Evolutionary conservation across 2,797 vertebrate genomes (phyloP).

Genomic region (Remorina albescens): DNA sequence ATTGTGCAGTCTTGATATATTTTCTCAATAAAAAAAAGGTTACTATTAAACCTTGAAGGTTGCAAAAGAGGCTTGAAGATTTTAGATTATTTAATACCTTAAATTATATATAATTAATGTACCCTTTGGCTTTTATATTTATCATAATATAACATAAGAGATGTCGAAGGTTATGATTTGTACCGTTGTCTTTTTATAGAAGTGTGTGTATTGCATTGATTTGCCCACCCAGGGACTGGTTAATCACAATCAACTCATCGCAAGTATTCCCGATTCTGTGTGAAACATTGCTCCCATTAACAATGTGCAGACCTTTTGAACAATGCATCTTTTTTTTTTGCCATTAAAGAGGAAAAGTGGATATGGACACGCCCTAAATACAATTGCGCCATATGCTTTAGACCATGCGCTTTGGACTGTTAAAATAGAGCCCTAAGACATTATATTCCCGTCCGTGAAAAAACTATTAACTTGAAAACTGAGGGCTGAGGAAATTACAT

Average conservation of each 20-base stretch:
- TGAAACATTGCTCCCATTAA: not conserved
- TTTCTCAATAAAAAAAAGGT: not conserved
- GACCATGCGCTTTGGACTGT: not conserved
- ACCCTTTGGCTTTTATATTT: not conserved
- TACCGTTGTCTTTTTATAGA: too few relatives aligned
- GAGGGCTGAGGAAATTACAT: slow-evolving; percentile 18
- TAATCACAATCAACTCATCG: too few relatives aligned
- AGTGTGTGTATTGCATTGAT: too few relatives aligned
- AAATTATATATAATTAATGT: not conserved
- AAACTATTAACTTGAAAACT: slow-evolving; percentile 31
- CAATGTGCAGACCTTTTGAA: not conserved
- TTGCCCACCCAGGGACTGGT: too few relatives aligned
- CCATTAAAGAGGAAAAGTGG: not conserved
- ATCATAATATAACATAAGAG: too few relatives aligned
- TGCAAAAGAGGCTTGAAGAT: not conserved
- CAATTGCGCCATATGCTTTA: not conserved
- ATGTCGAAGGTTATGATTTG: too few relatives aligned
- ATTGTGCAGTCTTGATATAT: not conserved
- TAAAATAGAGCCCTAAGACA: not conserved
- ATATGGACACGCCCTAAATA: not conserved
- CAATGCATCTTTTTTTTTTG: too few relatives aligned
- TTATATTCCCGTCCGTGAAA: slow-evolving; percentile 24
- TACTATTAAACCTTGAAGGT: not conserved
- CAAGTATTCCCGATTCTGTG: too few relatives aligned
- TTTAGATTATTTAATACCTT: not conserved